Percentiles rank a stretch among this genome's conserved stretches.
Evolutionary conservation across 2,113 vertebrate species (phyloP).

Genomic region (Perognathus longimembris): DNA sequence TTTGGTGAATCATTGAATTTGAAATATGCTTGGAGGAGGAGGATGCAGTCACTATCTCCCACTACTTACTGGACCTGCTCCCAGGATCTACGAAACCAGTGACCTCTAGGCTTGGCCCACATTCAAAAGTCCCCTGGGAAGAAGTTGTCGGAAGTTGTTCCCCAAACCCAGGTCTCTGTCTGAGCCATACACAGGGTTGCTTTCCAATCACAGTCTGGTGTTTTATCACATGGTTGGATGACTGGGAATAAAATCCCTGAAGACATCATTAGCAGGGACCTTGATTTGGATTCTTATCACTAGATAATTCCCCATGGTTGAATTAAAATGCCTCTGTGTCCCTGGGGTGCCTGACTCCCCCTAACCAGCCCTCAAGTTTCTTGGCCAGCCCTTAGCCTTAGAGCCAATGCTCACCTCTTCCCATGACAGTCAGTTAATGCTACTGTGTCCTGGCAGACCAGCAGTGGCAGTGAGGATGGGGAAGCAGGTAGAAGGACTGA

Average conservation of each 20-base stretch:
- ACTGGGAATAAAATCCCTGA: neutral
- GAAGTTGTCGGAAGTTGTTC: conserved; percentile 26
- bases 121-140: conserved; percentile 61
- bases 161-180: conserved; percentile 45
- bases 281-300: conserved; percentile 65
- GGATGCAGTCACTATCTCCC: conserved; percentile 36
- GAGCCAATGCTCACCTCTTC: conserved; percentile 41
- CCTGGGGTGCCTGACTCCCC: conserved; percentile 57
- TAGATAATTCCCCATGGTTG: conserved; percentile 45
- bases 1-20: conserved; percentile 58
- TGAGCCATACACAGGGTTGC: conserved; percentile 15
- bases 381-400: conserved; percentile 42
- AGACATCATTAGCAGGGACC: conserved; percentile 39
- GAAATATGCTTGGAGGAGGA: neutral
- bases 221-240: neutral
- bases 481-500: conserved; percentile 62
- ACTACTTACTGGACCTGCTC: conserved; percentile 35
- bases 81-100: neutral
- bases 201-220: conserved; percentile 46
- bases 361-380: conserved; percentile 31
- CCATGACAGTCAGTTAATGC: neutral
- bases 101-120: conserved; percentile 41
- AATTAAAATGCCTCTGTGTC: conserved; percentile 61
- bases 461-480: conserved; percentile 9
- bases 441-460: neutral